These are phyloP conservation scores for Porphyrio hochstetteri DNA, from an alignment of 2,113 vertebrate genomes.

Conservation along the genomic window DNA sequence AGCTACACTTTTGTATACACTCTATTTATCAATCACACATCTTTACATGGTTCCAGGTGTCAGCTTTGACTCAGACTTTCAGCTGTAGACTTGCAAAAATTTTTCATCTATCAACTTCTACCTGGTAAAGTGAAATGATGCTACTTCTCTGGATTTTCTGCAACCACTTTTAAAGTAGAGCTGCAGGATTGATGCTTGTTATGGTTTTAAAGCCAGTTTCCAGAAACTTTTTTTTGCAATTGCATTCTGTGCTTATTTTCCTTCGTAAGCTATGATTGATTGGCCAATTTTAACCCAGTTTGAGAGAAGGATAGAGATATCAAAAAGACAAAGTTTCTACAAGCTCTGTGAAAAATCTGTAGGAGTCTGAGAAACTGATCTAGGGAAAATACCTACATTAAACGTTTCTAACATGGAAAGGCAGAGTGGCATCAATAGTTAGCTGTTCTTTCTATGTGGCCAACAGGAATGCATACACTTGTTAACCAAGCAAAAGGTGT, in stretches of 20 bases:
- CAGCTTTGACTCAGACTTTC: background rate
- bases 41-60: background rate
- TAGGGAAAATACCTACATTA: background rate
- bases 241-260: slow-evolving; percentile 15
- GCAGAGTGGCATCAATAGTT: background rate
- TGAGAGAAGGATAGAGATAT: background rate
- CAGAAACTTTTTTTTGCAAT: background rate
- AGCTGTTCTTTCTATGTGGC: background rate
- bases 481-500: background rate
- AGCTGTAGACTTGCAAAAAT: background rate
- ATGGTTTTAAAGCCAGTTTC: background rate
- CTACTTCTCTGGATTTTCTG: background rate
- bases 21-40: background rate
- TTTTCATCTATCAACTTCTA: background rate
- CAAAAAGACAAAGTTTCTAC: background rate
- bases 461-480: background rate
- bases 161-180: background rate
- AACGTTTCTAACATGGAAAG: background rate
- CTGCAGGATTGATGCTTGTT: background rate
- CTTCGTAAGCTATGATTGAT: background rate
- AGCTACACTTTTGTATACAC: background rate
- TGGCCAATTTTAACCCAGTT: background rate
- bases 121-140: background rate
- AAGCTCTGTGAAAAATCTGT: background rate
- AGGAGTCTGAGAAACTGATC: background rate